These are phyloP conservation scores for Heterochromis multidens DNA, from an alignment of 2,113 vertebrate species.

Conservation along the genomic window DNA sequence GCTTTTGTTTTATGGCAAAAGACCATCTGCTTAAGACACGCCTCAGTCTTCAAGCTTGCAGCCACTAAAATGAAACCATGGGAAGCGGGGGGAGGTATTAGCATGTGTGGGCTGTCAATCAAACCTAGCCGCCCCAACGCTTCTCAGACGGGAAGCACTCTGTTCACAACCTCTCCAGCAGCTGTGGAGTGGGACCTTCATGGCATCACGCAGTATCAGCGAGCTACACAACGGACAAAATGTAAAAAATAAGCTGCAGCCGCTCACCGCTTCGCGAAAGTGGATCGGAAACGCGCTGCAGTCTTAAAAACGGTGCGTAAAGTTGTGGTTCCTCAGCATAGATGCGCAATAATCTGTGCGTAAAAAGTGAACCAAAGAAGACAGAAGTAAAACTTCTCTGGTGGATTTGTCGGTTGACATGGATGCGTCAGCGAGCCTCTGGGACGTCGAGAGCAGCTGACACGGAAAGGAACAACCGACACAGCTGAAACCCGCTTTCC, in stretches of 20 bases:
- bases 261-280: constrained; percentile 42
- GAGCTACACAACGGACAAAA: constrained; percentile 40
- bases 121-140: constrained; percentile 41
- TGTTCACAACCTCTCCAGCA: constrained; percentile 40
- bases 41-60: not conserved
- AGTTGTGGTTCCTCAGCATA: not conserved
- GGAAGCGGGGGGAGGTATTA: constrained; percentile 31
- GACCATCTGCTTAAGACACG: not conserved
- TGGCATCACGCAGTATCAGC: not conserved
- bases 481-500: not conserved
- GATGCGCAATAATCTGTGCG: constrained; percentile 18
- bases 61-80: not conserved
- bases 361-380: constrained; percentile 27
- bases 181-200: constrained; percentile 36
- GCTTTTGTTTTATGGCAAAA: not conserved
- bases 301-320: not conserved
- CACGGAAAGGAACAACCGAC: not conserved
- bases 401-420: not conserved
- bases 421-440: not conserved
- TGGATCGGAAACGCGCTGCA: not conserved
- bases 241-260: constrained; percentile 37
- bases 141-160: constrained; percentile 42
- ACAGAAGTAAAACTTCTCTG: not conserved
- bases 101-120: constrained; percentile 59
- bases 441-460: not conserved